Evolutionary conservation across 2,797 vertebrate genomes (phyloP).

Genomic region (Sandelia bainsii): DNA sequence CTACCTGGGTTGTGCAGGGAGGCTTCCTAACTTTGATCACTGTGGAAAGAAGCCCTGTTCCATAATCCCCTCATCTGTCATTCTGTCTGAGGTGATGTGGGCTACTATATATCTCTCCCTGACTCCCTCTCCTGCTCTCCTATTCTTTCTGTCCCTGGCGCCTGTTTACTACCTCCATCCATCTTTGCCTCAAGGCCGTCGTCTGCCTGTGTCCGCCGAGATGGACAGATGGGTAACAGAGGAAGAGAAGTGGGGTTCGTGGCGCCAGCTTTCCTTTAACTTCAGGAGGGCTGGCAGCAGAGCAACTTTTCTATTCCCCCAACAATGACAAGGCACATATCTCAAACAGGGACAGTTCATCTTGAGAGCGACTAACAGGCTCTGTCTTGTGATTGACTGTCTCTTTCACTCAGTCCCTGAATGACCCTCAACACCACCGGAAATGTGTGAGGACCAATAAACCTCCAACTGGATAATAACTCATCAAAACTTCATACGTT

Average conservation of each 20-base stretch:
- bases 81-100: conserved; percentile 79
- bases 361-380: conserved; percentile 45
- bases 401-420: conserved; percentile 46
- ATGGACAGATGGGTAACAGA: conserved; percentile 68
- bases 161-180: conserved; percentile 67
- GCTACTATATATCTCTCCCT: conserved; percentile 81
- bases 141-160: conserved; percentile 56
- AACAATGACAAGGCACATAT: conserved; percentile 47
- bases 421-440: conserved; percentile 59
- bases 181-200: conserved; percentile 65
- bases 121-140: conserved; percentile 50
- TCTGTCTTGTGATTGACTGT: conserved; percentile 64
- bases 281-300: conserved; percentile 42
- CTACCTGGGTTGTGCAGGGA: conserved; percentile 50
- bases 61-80: conserved; percentile 85
- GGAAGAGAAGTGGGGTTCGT: conserved; percentile 36
- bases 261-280: conserved; percentile 30
- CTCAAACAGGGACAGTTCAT: conserved; percentile 58
- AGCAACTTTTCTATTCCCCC: conserved; percentile 42
- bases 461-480: conserved; percentile 62
- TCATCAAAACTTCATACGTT: conserved; percentile 70
- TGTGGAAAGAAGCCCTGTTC: conserved; percentile 71
- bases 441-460: conserved; percentile 56
- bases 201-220: conserved; percentile 41
- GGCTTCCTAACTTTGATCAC: conserved; percentile 71